These are phyloP conservation scores for Pheucticus melanocephalus DNA, from an alignment of 2,113 vertebrate species.

Conservation along the genomic window DNA sequence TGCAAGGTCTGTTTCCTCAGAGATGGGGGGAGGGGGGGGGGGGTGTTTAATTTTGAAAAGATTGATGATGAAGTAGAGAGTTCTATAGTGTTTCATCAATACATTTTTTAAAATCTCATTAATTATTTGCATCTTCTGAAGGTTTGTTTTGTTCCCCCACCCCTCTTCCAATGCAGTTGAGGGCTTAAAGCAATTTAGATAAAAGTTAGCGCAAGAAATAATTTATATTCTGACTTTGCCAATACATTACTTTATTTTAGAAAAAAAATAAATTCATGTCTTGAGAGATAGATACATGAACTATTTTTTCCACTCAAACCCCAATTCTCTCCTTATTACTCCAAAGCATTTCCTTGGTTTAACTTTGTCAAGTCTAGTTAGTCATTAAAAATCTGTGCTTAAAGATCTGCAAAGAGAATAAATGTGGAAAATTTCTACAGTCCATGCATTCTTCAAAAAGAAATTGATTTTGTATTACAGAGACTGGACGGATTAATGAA, in stretches of 20 bases:
- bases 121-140: constrained; percentile 49
- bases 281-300: neutral
- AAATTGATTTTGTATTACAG: neutral
- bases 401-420: neutral
- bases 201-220: constrained; percentile 10
- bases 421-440: neutral
- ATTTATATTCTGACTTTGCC: constrained; percentile 21
- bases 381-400: neutral
- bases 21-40: neutral
- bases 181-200: constrained; percentile 24
- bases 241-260: neutral
- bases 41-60: neutral
- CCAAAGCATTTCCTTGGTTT: neutral
- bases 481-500: neutral
- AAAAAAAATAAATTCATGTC: neutral
- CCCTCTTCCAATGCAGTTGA: neutral
- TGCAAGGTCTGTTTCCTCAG: neutral
- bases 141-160: neutral
- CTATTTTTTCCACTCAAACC: constrained; percentile 1
- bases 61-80: neutral
- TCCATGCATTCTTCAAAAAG: neutral
- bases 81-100: neutral
- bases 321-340: neutral
- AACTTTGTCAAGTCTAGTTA: neutral
- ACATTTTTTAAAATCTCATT: neutral